phyloP scores from a whole-genome alignment of 2,888 invertebrate species.

The Drosophila atripex region DNA sequence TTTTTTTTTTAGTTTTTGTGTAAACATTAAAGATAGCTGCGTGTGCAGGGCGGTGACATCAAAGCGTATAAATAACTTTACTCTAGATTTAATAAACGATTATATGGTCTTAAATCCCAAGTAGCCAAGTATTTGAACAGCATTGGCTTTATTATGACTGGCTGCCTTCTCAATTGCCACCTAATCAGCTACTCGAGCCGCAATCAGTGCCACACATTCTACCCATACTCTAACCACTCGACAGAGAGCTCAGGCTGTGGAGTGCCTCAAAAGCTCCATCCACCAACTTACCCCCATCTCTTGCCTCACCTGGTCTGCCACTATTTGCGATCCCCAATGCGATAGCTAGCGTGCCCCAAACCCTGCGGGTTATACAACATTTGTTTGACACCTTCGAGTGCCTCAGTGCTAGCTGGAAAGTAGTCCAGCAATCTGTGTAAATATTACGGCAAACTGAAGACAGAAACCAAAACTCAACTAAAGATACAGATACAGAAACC shows the following conservation, averaged over 20 bases:
- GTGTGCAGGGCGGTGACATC: conserved; percentile 51
- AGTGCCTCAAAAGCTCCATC: conserved; percentile 41
- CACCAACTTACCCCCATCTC: background rate
- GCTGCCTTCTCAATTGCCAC: conserved; percentile 34
- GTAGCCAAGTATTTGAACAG: conserved; percentile 33
- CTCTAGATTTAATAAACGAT: conserved; percentile 77
- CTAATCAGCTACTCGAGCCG: conserved; percentile 59
- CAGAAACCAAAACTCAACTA: conserved; percentile 6
- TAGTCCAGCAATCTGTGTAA: conserved; percentile 70
- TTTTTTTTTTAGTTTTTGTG: background rate
- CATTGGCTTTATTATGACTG: conserved; percentile 8
- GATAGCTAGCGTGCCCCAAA: conserved; percentile 36
- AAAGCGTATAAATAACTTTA: conserved; percentile 70
- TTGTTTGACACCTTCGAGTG: conserved; percentile 69
- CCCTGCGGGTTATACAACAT: conserved; percentile 60
- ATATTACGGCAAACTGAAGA: conserved; percentile 47
- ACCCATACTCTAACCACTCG: conserved; percentile 53
- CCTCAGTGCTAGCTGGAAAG: conserved; percentile 44
- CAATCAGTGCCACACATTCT: conserved; percentile 65
- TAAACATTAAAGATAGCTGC: conserved; percentile 26
- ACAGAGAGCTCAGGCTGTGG: conserved; percentile 47
- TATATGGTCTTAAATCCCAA: conserved; percentile 67
- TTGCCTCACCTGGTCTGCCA: background rate
- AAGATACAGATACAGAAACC: conserved; percentile 6
- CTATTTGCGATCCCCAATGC: conserved; percentile 21